Percentiles rank a stretch among this genome's conserved stretches.
Conservation (phyloP, 2,113 vertebrate species). For the Gymnorhina tibicen region DNA sequence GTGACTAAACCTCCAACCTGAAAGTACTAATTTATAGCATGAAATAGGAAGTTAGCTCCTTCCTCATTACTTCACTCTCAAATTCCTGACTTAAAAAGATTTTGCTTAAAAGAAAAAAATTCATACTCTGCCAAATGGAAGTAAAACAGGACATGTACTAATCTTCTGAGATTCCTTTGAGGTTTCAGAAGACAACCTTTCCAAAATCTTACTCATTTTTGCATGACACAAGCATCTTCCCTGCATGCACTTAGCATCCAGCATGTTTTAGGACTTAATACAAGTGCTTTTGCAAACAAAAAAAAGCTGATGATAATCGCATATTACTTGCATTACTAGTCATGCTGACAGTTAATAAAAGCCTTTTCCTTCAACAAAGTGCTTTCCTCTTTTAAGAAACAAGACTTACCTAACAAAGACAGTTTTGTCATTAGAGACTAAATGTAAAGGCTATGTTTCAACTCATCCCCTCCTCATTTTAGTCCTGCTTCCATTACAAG, state of each 20-base stretch:
- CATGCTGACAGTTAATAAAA: not conserved
- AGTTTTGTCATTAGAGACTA: not conserved
- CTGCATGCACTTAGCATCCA: rapidly evolving
- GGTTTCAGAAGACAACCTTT: not conserved
- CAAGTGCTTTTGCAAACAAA: not conserved
- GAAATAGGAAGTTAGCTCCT: not conserved
- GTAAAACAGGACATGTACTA: not conserved
- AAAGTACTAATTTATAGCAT: not conserved
- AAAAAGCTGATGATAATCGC: not conserved
- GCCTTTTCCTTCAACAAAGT: not conserved
- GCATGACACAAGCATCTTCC: not conserved
- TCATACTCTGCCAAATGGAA: not conserved
- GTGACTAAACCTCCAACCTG: not conserved
- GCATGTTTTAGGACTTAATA: not conserved
- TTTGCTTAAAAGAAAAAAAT: not conserved
- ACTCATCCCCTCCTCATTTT: not conserved
- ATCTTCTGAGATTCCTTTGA: not conserved
- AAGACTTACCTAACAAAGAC: not conserved
- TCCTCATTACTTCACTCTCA: not conserved
- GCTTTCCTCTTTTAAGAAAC: not conserved
- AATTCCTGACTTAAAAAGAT: not conserved
- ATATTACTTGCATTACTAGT: not conserved
- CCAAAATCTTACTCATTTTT: not conserved
- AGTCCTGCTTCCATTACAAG: not conserved
- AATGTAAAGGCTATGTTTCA: not conserved